phyloP scores from a whole-genome alignment of 1,140 invertebrate species.

The Maniola jurtina region DNA sequence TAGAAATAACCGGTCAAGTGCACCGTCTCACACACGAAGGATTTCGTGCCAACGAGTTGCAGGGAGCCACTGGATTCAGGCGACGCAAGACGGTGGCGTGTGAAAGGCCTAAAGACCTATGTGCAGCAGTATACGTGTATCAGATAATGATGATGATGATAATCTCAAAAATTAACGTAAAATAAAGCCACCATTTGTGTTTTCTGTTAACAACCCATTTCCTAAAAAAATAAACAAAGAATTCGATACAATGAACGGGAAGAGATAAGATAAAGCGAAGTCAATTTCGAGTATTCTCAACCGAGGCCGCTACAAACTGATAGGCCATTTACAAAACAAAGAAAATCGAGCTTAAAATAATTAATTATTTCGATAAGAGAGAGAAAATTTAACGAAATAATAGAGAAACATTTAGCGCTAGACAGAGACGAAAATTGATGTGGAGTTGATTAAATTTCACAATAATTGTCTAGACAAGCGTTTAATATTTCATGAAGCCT shows the following conservation, averaged over 20 bases:
- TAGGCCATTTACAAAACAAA: constrained; percentile 27
- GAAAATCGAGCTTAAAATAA: constrained; percentile 14
- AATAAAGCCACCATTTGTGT: too few species aligned
- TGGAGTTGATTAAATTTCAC: constrained; percentile 11
- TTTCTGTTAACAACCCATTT: neutral
- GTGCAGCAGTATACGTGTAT: too few species aligned
- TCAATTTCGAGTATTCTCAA: constrained; percentile 8
- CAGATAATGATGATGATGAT: too few species aligned
- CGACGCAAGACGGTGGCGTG: too few species aligned
- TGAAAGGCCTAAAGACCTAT: too few species aligned
- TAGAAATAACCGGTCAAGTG: too few species aligned
- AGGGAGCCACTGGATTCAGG: too few species aligned
- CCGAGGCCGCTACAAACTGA: constrained; percentile 11
- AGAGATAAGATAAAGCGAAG: constrained; percentile 13
- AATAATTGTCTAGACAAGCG: neutral
- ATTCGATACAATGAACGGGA: constrained; percentile 7
- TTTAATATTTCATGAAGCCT: neutral
- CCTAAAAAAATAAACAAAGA: constrained; percentile 7
- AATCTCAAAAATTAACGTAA: too few species aligned
- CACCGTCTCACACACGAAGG: too few species aligned
- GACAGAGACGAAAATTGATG: constrained; percentile 9
- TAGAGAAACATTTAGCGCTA: constrained; percentile 4
- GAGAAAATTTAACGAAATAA: constrained; percentile 10
- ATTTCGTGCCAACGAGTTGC: too few species aligned
- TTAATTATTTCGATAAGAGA: constrained; percentile 24